Evolutionary conservation across 2,888 invertebrate species (phyloP), one percentile per base, ranked within the genome.

Genomic region (Trissoscelio sp.): DNA sequence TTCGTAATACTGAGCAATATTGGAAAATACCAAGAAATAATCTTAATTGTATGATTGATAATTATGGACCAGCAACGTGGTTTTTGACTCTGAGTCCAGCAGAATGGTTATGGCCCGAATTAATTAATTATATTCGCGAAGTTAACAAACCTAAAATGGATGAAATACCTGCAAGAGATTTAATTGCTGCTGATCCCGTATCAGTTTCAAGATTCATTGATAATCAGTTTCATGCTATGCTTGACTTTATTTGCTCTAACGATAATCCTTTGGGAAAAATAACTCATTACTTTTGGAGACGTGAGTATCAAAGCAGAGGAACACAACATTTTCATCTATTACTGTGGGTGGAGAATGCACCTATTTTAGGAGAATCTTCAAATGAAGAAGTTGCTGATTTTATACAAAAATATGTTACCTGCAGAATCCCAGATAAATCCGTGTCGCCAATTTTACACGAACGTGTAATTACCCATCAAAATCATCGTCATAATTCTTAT

Each of bases 311-410:
- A 24, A 24, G 24, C 6, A 24, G 24, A 24, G 24, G 24, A 11
- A 39, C 39, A 39, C 39, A 39, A 39, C 85, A 86, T 80, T 86
- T 84, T 53, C 84, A 87, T 81, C 55, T 84, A 7, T 78, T 88
- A 66, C 77, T 89, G 58, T 88, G 88, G 87, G 84, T 88, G 0
- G 79, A 88, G 77, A 80, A 85, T 77, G 85, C 85, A 11, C 85
- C 86, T 4, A 83, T 84, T 9, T 72, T 85, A 22, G 84, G 84
- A 57, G 24, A 24, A 3, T 4, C 3, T 6, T 4, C 24, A 3
- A 24, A 24, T 24, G 24, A 24, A 4, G 24, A 24, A 24, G 24
- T 24, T 24, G 24, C 24, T 4, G 3, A 3, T 4, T 24, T 24
- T 24, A 24, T 24, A 4, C 6, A 4, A 24, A 24, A 24, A 24